A percentile compares a stretch with the other conserved stretches of the same genome.
Conservation (phyloP, 2,797 vertebrate species). For the Falco rusticolus region DNA sequence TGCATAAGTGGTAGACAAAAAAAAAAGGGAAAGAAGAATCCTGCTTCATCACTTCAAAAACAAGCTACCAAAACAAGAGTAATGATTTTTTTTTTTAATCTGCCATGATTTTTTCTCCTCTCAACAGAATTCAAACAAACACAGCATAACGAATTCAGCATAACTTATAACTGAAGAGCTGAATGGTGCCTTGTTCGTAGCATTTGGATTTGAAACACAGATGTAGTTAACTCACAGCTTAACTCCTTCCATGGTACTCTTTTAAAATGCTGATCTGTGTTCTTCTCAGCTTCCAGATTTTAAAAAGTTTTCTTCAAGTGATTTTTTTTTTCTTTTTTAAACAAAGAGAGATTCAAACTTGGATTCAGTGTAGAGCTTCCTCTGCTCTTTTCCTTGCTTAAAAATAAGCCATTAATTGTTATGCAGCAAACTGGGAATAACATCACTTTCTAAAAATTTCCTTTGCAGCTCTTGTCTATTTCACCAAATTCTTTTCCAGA, state of each 20-base stretch:
- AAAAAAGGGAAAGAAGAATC: constrained; percentile 8
- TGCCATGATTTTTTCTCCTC: constrained; percentile 43
- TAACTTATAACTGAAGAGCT: constrained; percentile 54
- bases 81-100: constrained; percentile 9
- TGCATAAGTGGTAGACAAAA: constrained; percentile 33
- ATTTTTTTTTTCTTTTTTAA: not conserved
- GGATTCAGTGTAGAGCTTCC: not conserved
- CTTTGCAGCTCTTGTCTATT: constrained; percentile 32
- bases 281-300: constrained; percentile 10
- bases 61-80: constrained; percentile 11
- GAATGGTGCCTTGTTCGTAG: constrained; percentile 71
- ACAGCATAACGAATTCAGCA: constrained; percentile 14
- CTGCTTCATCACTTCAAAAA: constrained; percentile 57
- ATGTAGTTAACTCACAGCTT: constrained; percentile 58
- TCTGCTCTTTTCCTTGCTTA: not conserved
- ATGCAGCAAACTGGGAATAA: constrained; percentile 57
- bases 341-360: constrained; percentile 1
- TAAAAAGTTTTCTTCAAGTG: not conserved
- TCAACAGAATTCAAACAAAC: constrained; percentile 17
- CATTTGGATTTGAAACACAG: constrained; percentile 61
- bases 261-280: constrained; percentile 6
- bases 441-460: constrained; percentile 63
- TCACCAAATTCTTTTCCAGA: constrained; percentile 54
- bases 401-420: constrained; percentile 44
- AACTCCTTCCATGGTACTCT: constrained; percentile 44